Conservation (phyloP, 2,888 invertebrate genomes). For the Mesoligia furuncula region DNA sequence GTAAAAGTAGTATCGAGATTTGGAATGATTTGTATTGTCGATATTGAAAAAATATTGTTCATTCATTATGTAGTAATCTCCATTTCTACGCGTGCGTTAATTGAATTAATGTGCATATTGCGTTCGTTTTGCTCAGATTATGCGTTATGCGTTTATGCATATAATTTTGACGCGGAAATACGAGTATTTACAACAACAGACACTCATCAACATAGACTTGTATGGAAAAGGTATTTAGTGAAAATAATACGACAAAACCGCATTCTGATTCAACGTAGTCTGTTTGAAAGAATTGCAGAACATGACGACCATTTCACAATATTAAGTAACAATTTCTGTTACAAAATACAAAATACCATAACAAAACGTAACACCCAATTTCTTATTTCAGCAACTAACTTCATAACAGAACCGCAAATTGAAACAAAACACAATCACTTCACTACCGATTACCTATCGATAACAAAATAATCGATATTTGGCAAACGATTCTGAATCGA, state of each 20-base stretch:
- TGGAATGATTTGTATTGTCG: conserved; percentile 32
- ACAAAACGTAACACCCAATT: conserved; percentile 42
- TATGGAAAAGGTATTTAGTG: neutral
- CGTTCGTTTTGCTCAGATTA: conserved; percentile 27
- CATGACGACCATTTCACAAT: neutral
- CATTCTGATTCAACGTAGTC: neutral
- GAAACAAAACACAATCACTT: conserved; percentile 43
- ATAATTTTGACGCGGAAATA: conserved; percentile 50
- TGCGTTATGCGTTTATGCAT: conserved; percentile 32
- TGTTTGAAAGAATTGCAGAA: neutral
- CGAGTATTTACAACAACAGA: neutral
- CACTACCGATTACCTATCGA: conserved; percentile 27
- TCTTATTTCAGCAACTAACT: conserved; percentile 28
- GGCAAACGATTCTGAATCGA: conserved; percentile 56
- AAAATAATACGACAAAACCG: neutral
- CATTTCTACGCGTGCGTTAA: conserved; percentile 21
- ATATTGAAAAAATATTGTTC: conserved; percentile 27
- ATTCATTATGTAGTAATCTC: conserved; percentile 32
- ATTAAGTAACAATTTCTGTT: conserved; percentile 5
- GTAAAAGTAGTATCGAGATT: conserved; percentile 57
- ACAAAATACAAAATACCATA: conserved; percentile 4
- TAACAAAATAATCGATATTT: conserved; percentile 57
- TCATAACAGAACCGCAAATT: conserved; percentile 44
- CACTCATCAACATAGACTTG: neutral
- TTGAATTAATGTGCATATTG: conserved; percentile 44